A percentile compares a stretch with the other conserved stretches of the same genome.
phyloP scores from a whole-genome alignment of 2,797 vertebrate genomes.

The Myripristis jacobus region DNA sequence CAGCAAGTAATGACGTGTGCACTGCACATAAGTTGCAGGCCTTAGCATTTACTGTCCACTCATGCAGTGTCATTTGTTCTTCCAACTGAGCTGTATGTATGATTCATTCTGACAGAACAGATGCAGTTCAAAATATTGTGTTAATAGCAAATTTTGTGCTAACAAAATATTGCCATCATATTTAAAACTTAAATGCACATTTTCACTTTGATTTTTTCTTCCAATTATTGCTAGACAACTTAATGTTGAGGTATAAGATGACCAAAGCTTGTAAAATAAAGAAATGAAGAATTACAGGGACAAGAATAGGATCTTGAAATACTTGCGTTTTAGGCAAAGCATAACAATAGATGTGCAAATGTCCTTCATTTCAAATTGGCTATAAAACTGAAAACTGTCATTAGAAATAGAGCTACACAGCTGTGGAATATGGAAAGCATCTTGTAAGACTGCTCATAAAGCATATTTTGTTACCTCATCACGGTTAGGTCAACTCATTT shows the following conservation, averaged over 20 bases:
- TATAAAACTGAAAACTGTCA: no score
- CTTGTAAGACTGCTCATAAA: background rate
- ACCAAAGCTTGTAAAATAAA: slow-evolving; percentile 13
- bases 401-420: background rate
- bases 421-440: background rate
- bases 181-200: slow-evolving; percentile 10
- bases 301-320: no score
- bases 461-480: background rate
- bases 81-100: slow-evolving; percentile 29
- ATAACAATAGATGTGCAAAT: background rate
- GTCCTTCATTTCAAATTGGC: background rate
- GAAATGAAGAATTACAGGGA: no score
- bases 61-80: slow-evolving; percentile 33
- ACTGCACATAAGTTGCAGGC: slow-evolving; percentile 37
- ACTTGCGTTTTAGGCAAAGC: background rate
- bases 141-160: slow-evolving; percentile 45
- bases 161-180: slow-evolving; percentile 21
- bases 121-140: slow-evolving; percentile 43
- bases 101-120: slow-evolving; percentile 43
- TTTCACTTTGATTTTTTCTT: slow-evolving; percentile 1
- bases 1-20: slow-evolving; percentile 53
- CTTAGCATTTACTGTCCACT: slow-evolving; percentile 8
- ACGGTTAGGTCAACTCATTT: background rate
- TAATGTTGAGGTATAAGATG: slow-evolving; percentile 7
- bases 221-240: slow-evolving; percentile 4